These are phyloP conservation scores for Hirtodrosophila cameraria DNA, from an alignment of 2,888 invertebrate species.

Conservation along the genomic window DNA sequence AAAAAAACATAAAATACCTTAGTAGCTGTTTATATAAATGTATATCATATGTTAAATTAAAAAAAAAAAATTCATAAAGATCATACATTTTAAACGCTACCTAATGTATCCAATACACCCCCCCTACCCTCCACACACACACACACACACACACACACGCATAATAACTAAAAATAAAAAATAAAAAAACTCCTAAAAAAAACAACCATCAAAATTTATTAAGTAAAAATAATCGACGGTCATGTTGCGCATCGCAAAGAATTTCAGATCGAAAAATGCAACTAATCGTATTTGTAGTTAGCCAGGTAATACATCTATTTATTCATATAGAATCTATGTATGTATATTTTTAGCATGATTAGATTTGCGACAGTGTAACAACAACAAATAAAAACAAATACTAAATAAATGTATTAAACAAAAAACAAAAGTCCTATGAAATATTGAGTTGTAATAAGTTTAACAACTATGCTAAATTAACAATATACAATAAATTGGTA, in stretches of 20 bases:
- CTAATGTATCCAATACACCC: slow-evolving; percentile 8
- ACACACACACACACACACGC: no score
- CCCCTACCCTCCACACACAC: no score
- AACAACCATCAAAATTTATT: slow-evolving; percentile 1
- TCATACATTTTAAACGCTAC: slow-evolving; percentile 25
- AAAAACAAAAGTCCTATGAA: slow-evolving; percentile 63
- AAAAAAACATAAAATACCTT: no score
- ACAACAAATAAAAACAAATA: slow-evolving; percentile 18
- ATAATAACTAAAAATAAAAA: background rate
- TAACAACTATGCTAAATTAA: slow-evolving; percentile 51
- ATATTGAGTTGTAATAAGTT: slow-evolving; percentile 65
- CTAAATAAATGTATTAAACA: slow-evolving; percentile 44
- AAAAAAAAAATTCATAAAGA: slow-evolving; percentile 9
- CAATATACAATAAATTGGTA: slow-evolving; percentile 23
- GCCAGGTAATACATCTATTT: slow-evolving; percentile 52
- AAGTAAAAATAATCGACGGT: slow-evolving; percentile 3
- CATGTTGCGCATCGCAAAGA: no score
- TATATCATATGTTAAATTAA: slow-evolving; percentile 7
- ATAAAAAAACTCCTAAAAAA: background rate
- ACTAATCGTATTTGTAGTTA: slow-evolving; percentile 46
- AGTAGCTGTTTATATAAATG: slow-evolving; percentile 23
- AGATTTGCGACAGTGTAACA: slow-evolving; percentile 1
- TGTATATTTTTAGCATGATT: slow-evolving; percentile 44
- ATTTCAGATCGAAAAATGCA: no score
- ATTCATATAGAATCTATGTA: slow-evolving; percentile 42